A percentile compares a stretch with the other conserved stretches of the same genome.
phyloP scores from a whole-genome alignment of 1,140 invertebrate species.

The Heterodera carotae region DNA sequence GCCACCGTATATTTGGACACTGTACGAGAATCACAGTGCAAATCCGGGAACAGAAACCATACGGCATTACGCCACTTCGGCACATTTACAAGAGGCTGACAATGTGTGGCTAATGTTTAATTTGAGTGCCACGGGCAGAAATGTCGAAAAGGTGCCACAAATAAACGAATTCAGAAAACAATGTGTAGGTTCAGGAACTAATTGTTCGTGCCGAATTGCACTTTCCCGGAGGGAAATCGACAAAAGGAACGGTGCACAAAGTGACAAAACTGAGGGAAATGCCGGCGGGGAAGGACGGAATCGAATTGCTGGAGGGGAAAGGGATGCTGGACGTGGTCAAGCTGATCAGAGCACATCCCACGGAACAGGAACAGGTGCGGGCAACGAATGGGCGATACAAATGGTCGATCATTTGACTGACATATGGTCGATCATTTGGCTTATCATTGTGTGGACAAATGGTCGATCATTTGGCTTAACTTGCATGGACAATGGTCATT shows the following conservation, averaged over 20 bases:
- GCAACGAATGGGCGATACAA: too few relatives aligned
- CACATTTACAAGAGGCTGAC: slow-evolving; percentile 23
- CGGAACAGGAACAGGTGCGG: neutral
- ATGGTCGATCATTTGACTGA: too few relatives aligned
- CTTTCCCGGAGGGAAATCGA: slow-evolving; percentile 24
- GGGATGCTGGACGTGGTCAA: neutral
- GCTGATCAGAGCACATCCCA: neutral
- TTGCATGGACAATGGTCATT: neutral
- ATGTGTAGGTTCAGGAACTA: neutral
- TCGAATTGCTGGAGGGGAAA: neutral
- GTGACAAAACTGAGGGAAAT: neutral
- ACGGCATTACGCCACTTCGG: slow-evolving; percentile 41
- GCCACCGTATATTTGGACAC: slow-evolving; percentile 48
- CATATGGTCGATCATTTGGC: too few relatives aligned
- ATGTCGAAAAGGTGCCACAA: slow-evolving; percentile 10
- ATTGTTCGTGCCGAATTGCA: slow-evolving; percentile 31
- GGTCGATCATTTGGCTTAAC: too few relatives aligned
- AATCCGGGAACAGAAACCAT: slow-evolving; percentile 33
- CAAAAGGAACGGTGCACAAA: slow-evolving; percentile 15
- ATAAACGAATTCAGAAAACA: neutral
- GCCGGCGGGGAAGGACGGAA: neutral
- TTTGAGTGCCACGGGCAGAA: slow-evolving; percentile 31
- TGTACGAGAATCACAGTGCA: slow-evolving; percentile 44
- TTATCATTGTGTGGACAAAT: too few relatives aligned
- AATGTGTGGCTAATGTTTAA: slow-evolving; percentile 33